Base-by-base conservation (phyloP, 1,140 invertebrate species). In the Rhagoletis zephyria region DNA sequence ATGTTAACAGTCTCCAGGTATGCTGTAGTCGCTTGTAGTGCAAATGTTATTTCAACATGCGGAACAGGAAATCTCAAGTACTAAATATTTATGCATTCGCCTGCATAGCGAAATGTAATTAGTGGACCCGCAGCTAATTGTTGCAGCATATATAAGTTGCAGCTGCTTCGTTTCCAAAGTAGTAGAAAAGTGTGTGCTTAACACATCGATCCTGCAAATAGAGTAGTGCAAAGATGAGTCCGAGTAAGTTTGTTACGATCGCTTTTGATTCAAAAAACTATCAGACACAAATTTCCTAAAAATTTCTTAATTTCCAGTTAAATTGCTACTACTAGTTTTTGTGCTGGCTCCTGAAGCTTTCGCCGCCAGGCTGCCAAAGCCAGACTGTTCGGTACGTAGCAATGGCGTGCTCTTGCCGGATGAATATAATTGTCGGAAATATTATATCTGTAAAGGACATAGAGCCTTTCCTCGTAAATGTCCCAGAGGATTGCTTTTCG, bases 211-310 rank as follows among this genome's bases (percentile, higher is more conserved):
- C 48, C 74, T 3, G 74, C 74, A 81, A 81, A 81, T n/a, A 81
- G 74, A 81, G 74, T 81, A 56, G 74, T 81, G 74, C 48, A 81
- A 81, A 56, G 74, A 81, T 81, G 74, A n/a, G n/a, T 30, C 19
- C 48, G 9, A 51, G 74, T 81, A 56, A 81, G 74, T 81, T 30
- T 9, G 40, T 1, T 74, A n/a, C 42, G 12, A 56, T 30, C 30
- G 16, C 56, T 81, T 6, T 9, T 10, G 16, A 48, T 19, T 59
- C 4, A 10, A 42, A 70, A 45, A 4, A 56, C 51, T 10, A 56
- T 7, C 7, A 0, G 10, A 48, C 16, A 48, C 51, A 51, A 19
- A 56, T 81, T 19, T 30, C 1, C 1, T 19, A 10, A n/a, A 14
- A 48, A 48, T 74, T 74, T 48, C 45, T 48, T 14, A 56, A 7